These are phyloP conservation scores for Cephus spinipes DNA, from an alignment of 2,888 invertebrate genomes.

Conservation along the genomic window DNA sequence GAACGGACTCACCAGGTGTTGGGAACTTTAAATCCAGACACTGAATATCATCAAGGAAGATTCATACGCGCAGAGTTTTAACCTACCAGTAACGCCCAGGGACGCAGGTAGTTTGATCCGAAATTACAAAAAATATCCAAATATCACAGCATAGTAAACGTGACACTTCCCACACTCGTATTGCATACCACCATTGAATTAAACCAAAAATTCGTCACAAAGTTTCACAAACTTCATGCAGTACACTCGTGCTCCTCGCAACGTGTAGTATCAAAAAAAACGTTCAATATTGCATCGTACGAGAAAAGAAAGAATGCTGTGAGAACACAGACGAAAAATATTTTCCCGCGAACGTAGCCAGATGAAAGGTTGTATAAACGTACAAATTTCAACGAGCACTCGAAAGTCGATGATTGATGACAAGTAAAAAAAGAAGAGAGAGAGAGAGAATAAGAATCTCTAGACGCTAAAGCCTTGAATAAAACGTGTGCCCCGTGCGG, in stretches of 20 bases:
- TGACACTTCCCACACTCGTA: neutral
- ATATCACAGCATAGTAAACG: neutral
- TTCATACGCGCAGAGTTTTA: neutral
- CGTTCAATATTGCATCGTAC: neutral
- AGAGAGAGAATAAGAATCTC: neutral
- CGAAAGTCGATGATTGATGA: neutral
- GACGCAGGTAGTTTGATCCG: neutral
- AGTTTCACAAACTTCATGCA: neutral
- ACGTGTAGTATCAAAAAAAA: neutral
- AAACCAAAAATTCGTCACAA: neutral
- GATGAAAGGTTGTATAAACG: neutral
- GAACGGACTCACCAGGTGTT: neutral
- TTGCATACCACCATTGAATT: neutral
- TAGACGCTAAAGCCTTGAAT: neutral
- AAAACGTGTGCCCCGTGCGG: conserved; percentile 10
- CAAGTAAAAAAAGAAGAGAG: neutral
- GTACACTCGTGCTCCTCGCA: neutral
- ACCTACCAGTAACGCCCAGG: neutral
- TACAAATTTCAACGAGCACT: neutral
- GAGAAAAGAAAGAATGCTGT: neutral
- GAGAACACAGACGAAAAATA: neutral
- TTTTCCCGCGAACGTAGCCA: neutral
- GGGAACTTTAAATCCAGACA: neutral
- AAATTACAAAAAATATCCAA: neutral
- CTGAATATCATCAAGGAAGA: neutral